Percentiles rank a stretch among this genome's conserved stretches.
phyloP scores from a whole-genome alignment of 2,888 invertebrate species.

The Euplagia quadripunctaria region DNA sequence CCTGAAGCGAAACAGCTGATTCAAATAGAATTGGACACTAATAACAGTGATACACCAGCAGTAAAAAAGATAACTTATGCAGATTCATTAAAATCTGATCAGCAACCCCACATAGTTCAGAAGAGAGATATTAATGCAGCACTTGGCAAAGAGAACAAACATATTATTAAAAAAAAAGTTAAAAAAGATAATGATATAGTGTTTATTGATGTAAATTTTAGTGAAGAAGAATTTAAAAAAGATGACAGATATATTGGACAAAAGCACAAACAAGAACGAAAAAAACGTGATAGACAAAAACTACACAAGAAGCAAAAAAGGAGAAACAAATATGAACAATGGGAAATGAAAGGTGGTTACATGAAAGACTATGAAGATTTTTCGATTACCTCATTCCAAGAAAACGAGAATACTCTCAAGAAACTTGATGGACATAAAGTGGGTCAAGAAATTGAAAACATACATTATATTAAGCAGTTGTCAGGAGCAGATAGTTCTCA shows the following conservation, averaged over 20 bases:
- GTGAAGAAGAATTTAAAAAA: constrained; percentile 76
- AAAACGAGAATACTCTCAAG: constrained; percentile 59
- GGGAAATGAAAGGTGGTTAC: constrained; percentile 81
- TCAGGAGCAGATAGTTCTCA: constrained; percentile 50
- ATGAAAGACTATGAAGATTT: constrained; percentile 78
- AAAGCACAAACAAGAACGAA: constrained; percentile 71
- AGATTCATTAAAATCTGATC: constrained; percentile 71
- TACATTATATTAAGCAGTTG: constrained; percentile 56
- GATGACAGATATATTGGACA: constrained; percentile 75
- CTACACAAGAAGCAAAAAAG: constrained; percentile 78
- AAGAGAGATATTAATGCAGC: constrained; percentile 51
- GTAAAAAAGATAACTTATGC: constrained; percentile 72
- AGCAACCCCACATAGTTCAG: constrained; percentile 45
- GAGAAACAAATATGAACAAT: constrained; percentile 79
- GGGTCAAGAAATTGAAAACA: constrained; percentile 55
- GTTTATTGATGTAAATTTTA: constrained; percentile 54
- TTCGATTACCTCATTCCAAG: constrained; percentile 64
- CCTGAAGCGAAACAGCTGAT: constrained; percentile 32
- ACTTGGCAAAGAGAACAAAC: constrained; percentile 81
- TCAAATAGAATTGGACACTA: constrained; percentile 26
- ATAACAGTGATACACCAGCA: constrained; percentile 30
- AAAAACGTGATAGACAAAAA: constrained; percentile 75
- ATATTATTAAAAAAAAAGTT: constrained; percentile 65
- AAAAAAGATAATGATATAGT: constrained; percentile 51
- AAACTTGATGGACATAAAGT: constrained; percentile 57